Evolutionary conservation across 2,888 invertebrate genomes (phyloP).

Genomic region (Stenichneumon culpator): DNA sequence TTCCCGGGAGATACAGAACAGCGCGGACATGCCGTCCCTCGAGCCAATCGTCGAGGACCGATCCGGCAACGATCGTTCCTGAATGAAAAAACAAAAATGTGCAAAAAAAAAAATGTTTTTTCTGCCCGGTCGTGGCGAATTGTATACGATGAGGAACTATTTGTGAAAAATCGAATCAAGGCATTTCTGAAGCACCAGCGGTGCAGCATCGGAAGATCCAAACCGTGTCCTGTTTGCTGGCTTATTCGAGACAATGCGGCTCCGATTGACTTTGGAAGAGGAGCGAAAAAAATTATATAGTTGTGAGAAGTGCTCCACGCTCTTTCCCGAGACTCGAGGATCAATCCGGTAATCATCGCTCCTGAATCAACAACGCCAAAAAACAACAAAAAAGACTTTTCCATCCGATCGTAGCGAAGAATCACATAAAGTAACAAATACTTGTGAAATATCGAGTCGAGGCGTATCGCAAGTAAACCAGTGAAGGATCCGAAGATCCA

Average conservation of each 20-base stretch:
- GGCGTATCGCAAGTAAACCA: not conserved
- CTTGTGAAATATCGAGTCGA: no score
- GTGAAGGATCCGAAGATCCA: not conserved
- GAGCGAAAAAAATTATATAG: no score
- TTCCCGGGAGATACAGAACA: constrained; percentile 75
- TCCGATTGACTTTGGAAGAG: not conserved
- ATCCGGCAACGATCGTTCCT: not conserved
- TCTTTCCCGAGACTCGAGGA: no score
- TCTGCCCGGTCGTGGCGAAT: not conserved
- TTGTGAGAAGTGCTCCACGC: no score
- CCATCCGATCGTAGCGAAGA: no score
- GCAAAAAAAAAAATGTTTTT: not conserved
- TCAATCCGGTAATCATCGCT: no score
- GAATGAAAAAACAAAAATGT: not conserved
- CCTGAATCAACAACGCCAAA: no score
- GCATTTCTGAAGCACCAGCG: not conserved
- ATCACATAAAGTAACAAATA: no score
- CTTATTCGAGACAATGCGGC: not conserved
- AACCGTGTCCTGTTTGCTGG: no score
- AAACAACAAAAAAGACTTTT: no score
- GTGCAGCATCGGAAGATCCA: not conserved
- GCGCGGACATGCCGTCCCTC: constrained; percentile 74
- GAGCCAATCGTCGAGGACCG: constrained; percentile 71
- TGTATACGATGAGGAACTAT: not conserved
- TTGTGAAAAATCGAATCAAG: not conserved